These are phyloP conservation scores for Mystacides longicornis DNA, from an alignment of 2,888 invertebrate genomes.

Conservation along the genomic window DNA sequence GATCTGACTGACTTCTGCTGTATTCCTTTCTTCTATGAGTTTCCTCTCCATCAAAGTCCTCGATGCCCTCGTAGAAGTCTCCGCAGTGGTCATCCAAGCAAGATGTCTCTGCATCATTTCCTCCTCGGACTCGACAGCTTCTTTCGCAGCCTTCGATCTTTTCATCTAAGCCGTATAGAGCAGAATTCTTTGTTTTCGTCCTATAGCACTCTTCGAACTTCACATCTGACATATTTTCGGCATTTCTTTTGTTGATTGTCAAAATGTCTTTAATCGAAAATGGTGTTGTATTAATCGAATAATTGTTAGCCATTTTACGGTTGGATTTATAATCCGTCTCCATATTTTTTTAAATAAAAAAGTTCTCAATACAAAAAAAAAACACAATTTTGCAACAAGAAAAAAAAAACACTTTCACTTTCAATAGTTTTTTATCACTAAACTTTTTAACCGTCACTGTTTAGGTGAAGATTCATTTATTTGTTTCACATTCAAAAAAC, in stretches of 20 bases:
- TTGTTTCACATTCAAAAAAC: not conserved
- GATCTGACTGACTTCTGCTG: conserved; percentile 40
- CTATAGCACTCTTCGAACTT: conserved; percentile 15
- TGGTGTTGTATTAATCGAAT: conserved; percentile 46
- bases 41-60: conserved; percentile 22
- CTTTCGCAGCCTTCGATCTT: not conserved
- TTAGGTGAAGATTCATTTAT: not conserved
- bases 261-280: conserved; percentile 69
- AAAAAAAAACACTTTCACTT: not conserved
- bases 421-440: not conserved
- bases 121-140: conserved; percentile 22
- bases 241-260: conserved; percentile 43
- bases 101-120: conserved; percentile 17
- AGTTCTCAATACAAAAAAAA: not conserved
- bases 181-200: conserved; percentile 24
- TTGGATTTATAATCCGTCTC: conserved; percentile 11
- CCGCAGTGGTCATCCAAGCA: conserved; percentile 12
- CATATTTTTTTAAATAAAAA: conserved; percentile 6
- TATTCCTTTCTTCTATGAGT: conserved; percentile 39
- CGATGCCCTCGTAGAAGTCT: conserved; percentile 16
- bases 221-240: conserved; percentile 25
- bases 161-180: conserved; percentile 14
- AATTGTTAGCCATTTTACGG: conserved; percentile 5
- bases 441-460: not conserved
- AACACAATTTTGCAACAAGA: not conserved